Evolutionary conservation across 2,888 invertebrate species (phyloP), one percentile per base, ranked within the genome.

Genomic region (Polylopha cassiicola): DNA sequence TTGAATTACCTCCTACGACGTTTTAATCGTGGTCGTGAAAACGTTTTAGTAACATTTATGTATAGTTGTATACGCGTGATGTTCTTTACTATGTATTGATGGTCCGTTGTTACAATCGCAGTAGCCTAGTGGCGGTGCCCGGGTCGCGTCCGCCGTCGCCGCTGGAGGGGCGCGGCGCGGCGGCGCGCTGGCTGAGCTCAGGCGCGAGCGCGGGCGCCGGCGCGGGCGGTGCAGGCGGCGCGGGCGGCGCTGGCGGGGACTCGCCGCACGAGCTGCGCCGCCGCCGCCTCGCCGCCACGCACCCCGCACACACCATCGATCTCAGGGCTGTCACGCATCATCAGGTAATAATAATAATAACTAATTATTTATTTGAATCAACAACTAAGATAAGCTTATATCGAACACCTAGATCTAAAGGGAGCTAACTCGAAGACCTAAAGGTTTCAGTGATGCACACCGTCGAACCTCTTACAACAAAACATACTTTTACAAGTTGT

Each of bases 221-320:
- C 21, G 45, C 24, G 10, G 93, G 93, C 58, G 92, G 90, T 54
- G 87, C 88, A 58, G 80, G 92, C 34, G 26, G 26, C 34, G 27
- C 34, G 34, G 14, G 39, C 85, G 88, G 46, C 88, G 89, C 61
- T 43, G 55, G 42, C 43, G 43, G 44, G 9, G 61, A 58, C 55
- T 41, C 67, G n/a, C 65, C 76, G 50, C 95, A 95, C 71, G 93
- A 93, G 60, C 87, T 88, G 63, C 87, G 96, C 17, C 88, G 90
- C 31, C 90, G 91, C 58, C 87, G 89, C 61, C 85, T 93, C 18
- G 87, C 90, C 33, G 84, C 89, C 29, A 81, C 87, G 36, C 96
- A 97, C 80, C 94, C 95, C 17, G 92, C 97, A 10, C 92, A 94
- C 65, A 90, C 89, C 36, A 89, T 94, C 24, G 91, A 92, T 43